Base-by-base conservation (phyloP, 2,888 invertebrate species). In the Zygogramma bicolorata region DNA sequence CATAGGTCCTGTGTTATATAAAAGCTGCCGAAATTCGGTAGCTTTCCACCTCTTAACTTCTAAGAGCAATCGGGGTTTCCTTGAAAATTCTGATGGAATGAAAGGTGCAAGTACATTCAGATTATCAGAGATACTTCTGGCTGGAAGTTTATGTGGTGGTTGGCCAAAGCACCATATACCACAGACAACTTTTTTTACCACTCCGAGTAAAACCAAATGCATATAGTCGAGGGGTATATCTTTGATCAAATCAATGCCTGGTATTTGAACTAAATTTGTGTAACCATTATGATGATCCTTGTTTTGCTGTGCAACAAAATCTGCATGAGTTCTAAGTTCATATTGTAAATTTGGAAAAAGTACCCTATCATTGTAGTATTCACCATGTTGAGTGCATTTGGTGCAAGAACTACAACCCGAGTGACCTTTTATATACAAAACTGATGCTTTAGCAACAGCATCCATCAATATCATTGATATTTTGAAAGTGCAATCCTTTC, bases 111-210 rank as follows among this genome's bases (percentile, higher is more conserved):
- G 13, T 34, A 22, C 15, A 22, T 31, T n/a, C n/a, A 62, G 38
- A 62, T 38, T 25, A 10, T 61, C 40, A n/a, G 68, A 68, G n/a
- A 68, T 20, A 38, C 31, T 20, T 20, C 20, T 31, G 20, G n/a
- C 13, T 18, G 60, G 34, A 38, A 68, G 57, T 68, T 68, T 68
- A 34, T 62, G 53, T 31, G 68, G 68, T 49, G 68, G 68, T 49
- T 13, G 25, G 25, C 68, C 68, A 68, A 15, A 68, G 49, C 62
- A 62, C 68, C 68, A 68, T 22, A 49, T 62, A 29, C 29, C 42
- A 46, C 57, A 25, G 7, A 68, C 18, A 49, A 62, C 7, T 53
- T 62, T 68, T 59, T 68, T 68, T 13, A 68, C 68, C n/a, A 68
- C 68, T 7, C 68, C 62, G 7, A 38, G n/a, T n/a, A n/a, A n/a